phyloP scores from a whole-genome alignment of 1,140 invertebrate species.

The Ridgeia piscesae region DNA sequence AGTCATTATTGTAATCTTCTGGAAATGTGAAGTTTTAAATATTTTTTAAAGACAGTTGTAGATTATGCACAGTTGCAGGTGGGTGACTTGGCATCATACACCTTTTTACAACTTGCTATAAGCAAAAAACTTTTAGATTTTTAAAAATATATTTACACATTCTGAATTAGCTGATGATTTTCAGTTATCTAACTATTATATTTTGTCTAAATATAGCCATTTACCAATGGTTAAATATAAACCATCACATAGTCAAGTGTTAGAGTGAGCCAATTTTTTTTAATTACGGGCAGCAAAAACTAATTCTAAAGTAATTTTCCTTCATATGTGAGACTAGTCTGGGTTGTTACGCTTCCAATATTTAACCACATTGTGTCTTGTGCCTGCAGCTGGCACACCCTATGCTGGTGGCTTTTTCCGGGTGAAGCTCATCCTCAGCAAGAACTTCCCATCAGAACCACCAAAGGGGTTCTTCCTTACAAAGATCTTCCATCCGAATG shows the following conservation, averaged over 20 bases:
- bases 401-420: constrained; percentile 65
- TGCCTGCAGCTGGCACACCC: constrained; percentile 47
- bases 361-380: background rate
- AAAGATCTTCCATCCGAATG: constrained; percentile 97
- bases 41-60: background rate
- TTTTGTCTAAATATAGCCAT: too few relatives aligned
- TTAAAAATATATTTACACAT: too few relatives aligned
- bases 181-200: too few relatives aligned
- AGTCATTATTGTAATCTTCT: too few relatives aligned
- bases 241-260: too few relatives aligned
- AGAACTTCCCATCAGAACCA: constrained; percentile 89
- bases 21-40: background rate
- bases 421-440: constrained; percentile 86
- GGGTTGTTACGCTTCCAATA: background rate
- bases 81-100: background rate
- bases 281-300: too few relatives aligned
- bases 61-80: background rate
- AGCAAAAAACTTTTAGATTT: too few relatives aligned
- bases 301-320: background rate
- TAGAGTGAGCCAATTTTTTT: too few relatives aligned
- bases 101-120: too few relatives aligned
- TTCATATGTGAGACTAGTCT: background rate
- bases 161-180: too few relatives aligned
- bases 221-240: too few relatives aligned
- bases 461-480: constrained; percentile 95